Evolutionary conservation across 2,113 vertebrate species (phyloP).

Genomic region (Cinclus cinclus): DNA sequence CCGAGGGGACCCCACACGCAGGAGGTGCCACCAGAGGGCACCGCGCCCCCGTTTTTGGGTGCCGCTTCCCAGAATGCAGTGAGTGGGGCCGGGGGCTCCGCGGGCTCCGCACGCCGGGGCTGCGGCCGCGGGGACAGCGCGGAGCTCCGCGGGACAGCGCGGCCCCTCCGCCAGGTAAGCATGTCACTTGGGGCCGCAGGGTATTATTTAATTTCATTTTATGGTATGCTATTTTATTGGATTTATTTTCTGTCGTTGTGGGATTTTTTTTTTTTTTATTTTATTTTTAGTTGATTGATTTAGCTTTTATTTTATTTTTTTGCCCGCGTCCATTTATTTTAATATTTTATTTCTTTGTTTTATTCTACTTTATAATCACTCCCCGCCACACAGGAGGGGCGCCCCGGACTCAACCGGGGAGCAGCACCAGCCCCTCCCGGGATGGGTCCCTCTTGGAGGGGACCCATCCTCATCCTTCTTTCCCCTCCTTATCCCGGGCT

Average conservation of each 20-base stretch:
- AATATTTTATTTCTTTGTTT: background rate
- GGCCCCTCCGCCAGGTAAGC: background rate
- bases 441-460: background rate
- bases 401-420: background rate
- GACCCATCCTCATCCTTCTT: background rate
- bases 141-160: background rate
- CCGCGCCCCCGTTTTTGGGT: background rate
- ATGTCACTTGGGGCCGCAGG: rapidly evolving
- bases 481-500: background rate
- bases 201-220: rapidly evolving
- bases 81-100: conserved; percentile 22
- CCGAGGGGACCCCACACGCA: rapidly evolving
- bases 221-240: background rate
- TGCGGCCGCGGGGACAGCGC: conserved; percentile 11
- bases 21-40: conserved; percentile 26
- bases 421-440: background rate
- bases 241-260: background rate
- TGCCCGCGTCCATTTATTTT: rapidly evolving
- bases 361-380: background rate
- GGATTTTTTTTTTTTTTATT: too few relatives aligned
- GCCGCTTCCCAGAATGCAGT: conserved; percentile 44
- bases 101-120: background rate
- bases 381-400: too few relatives aligned
- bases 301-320: background rate
- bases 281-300: background rate